Evolutionary conservation across 2,888 invertebrate species (phyloP), one percentile per base, ranked within the genome.

Genomic region (Lepidonotus clava): DNA sequence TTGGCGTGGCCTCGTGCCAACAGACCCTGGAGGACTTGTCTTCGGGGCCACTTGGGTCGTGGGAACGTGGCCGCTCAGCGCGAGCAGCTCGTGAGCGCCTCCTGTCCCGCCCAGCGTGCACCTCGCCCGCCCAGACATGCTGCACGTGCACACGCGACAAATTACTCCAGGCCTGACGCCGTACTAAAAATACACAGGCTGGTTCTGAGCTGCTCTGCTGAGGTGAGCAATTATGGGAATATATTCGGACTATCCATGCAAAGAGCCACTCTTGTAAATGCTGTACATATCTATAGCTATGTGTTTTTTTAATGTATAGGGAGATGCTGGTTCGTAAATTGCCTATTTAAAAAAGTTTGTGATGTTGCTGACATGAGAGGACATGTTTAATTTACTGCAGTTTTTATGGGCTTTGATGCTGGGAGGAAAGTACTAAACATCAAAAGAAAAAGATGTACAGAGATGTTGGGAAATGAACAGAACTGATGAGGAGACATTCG

Each of bases 1-100:
- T n/a, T 28, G 11, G 28, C 61, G 1, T 28, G 61, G 61, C 61
- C 61, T 61, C 4, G 24, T 11, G 46, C 8, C 8, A 46, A 6
- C 4, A 1, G 61, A n/a, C 61, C 61, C 61, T 61, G 61, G 61
- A 61, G 61, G 28, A 61, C 28, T 28, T 32, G 61, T 28, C 61
- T n/a, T 24, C 24, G 61, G 61, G 61, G 61, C 61, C 61, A 61
- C 14, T 8, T 61, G 61, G 61, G 61, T 61, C 61, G 61, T 61
- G 61, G 61, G 61, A 61, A 61, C 56, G 21, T 5, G 8, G 56
- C 14, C 53, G 21, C n/a, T 53, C 61, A 28, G 61, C 28, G 1
- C 1, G n/a, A 11, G 4, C 61, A 5, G 28, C 28, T 61, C 28
- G 11, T 32, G 28, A 28, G 46, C 24, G 61, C 8, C 5, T 61